Base-by-base conservation (phyloP, 1,140 invertebrate genomes). In the Contarinia nasturtii region DNA sequence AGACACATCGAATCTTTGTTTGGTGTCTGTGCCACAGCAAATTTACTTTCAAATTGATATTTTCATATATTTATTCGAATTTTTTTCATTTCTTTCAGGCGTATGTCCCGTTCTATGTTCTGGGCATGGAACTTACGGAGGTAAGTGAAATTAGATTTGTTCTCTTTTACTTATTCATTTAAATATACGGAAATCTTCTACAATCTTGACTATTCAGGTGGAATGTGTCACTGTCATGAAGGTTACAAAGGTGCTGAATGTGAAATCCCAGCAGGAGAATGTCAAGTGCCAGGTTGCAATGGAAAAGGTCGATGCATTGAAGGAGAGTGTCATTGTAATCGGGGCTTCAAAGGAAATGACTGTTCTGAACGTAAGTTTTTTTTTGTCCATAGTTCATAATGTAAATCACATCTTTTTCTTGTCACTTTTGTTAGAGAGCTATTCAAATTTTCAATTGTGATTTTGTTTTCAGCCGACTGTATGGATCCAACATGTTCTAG, bases 51-150 rank as follows among this genome's bases (percentile, higher is more conserved):
- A 3, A 5, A n/a, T 40, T 40, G 14, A 18, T 18, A 40, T 40
- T 40, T 40, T 40, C 17, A 15, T 40, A 40, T 40, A 15, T 40
- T 40, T 40, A 40, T 40, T 18, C 17, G 37, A 36, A 36, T 18
- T 15, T 44, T 42, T 48, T 40, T 46, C 44, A 46, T 44, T 49
- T 54, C 53, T 41, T 52, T 65, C 57, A 79, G 75, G 87, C 67
- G 80, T 94, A n/a, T 99, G 95, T 70, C 95, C 94, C 33, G 86
- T 95, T 2, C 70, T 97, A 46, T 98, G 95, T 69, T 92, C 88
- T 51, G 90, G 86, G 48, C 90, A 97, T 59, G 95, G 95, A n/a
- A n/a, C n/a, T n/a, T n/a, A n/a, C n/a, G n/a, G n/a, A n/a, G n/a
- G n/a, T n/a, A n/a, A n/a, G n/a, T n/a, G n/a, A n/a, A n/a, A n/a